These are phyloP conservation scores for Haliclona indistincta DNA, from an alignment of 37 sponge, comb jelly and placozoan genomes.

Conservation along the genomic window DNA sequence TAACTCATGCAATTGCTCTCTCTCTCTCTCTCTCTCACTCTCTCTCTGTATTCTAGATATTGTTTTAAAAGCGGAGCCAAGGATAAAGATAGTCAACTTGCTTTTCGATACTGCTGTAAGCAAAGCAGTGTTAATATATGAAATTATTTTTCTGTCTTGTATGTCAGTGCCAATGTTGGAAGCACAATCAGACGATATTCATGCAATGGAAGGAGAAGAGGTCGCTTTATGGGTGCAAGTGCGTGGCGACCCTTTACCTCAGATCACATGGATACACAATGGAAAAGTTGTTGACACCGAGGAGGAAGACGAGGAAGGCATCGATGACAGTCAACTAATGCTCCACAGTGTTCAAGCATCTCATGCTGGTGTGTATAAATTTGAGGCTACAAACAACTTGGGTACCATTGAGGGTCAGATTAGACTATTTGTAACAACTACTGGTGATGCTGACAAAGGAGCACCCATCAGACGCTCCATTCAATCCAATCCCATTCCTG, in stretches of 20 bases:
- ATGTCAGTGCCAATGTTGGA: no score
- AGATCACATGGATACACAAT: not conserved
- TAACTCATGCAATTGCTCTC: no score
- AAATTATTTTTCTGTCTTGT: no score
- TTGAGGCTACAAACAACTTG: conserved; percentile 43
- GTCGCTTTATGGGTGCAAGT: not conserved
- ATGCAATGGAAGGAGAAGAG: not conserved
- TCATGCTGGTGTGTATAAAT: conserved; percentile 40
- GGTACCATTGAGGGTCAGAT: conserved; percentile 50
- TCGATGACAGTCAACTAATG: not conserved
- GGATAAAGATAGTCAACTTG: no score
- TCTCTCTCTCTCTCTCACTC: no score
- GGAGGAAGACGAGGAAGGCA: not conserved
- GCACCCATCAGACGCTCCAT: no score
- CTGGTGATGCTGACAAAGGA: no score
- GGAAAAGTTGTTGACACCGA: not conserved
- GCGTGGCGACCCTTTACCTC: not conserved
- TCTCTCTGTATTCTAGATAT: no score
- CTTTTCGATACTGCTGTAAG: no score
- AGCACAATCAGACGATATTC: not conserved
- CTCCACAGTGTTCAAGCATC: not conserved
- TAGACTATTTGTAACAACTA: not conserved
- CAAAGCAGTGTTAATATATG: no score
- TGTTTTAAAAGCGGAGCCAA: no score
- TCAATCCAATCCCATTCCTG: no score